These are phyloP conservation scores for Coenonympha arcania DNA, from an alignment of 2,888 invertebrate species.

Conservation along the genomic window DNA sequence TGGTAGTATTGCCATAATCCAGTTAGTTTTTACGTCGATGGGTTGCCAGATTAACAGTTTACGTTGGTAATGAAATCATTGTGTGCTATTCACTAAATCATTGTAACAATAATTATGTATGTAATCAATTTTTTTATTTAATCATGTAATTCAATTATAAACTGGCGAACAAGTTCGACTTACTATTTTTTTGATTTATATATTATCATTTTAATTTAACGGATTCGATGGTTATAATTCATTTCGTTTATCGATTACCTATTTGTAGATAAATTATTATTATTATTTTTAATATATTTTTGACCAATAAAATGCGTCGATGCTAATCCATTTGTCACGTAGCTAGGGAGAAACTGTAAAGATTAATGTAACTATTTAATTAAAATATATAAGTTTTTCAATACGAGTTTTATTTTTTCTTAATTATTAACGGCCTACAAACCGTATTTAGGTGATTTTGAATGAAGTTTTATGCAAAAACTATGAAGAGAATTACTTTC, in stretches of 20 bases:
- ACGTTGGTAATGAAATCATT: background rate
- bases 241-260: constrained; percentile 59
- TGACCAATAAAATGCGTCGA: constrained; percentile 71
- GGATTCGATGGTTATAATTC: constrained; percentile 56
- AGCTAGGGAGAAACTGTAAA: constrained; percentile 72
- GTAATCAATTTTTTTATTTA: constrained; percentile 29
- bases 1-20: background rate
- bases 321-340: constrained; percentile 60
- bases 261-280: constrained; percentile 61
- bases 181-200: constrained; percentile 42
- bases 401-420: constrained; percentile 22
- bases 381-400: constrained; percentile 73
- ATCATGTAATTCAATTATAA: constrained; percentile 11
- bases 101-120: constrained; percentile 7
- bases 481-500: no score
- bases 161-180: constrained; percentile 42
- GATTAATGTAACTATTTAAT: constrained; percentile 74
- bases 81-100: constrained; percentile 6
- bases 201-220: constrained; percentile 42
- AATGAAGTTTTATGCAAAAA: no score
- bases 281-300: constrained; percentile 63
- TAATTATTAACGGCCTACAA: no score
- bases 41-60: constrained; percentile 3
- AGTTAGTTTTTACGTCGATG: background rate
- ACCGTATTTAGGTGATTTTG: no score